Conservation (phyloP, 1,140 invertebrate genomes). For the Drosophila suzukii region DNA sequence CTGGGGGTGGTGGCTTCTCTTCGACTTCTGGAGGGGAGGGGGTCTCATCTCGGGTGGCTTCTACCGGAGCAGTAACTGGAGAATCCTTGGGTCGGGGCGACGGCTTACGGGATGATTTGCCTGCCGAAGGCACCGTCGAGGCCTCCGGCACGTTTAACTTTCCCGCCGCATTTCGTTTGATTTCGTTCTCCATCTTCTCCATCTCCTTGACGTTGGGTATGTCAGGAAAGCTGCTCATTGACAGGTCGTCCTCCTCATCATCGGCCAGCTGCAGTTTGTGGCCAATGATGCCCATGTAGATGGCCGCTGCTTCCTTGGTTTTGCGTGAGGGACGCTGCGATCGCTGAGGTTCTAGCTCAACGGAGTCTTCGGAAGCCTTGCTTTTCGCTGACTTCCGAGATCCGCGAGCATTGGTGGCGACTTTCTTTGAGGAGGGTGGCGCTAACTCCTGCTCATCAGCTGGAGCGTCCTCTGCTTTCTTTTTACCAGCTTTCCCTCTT, state of each 20-base stretch:
- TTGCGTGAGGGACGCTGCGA: conserved; percentile 87
- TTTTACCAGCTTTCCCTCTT: conserved; percentile 45
- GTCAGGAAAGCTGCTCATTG: conserved; percentile 88
- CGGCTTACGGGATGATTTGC: conserved; percentile 35
- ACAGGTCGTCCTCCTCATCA: conserved; percentile 87
- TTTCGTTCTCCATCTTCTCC: conserved; percentile 87
- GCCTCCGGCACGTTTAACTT: conserved; percentile 43
- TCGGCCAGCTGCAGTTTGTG: conserved; percentile 87
- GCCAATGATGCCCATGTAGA: conserved; percentile 91
- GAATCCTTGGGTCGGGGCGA: conserved; percentile 27
- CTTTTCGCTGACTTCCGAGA: conserved; percentile 49
- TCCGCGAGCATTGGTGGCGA: conserved; percentile 36
- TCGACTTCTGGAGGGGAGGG: conserved; percentile 19
- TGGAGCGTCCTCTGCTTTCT: conserved; percentile 44
- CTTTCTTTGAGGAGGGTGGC: conserved; percentile 60
- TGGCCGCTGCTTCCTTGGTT: conserved; percentile 90
- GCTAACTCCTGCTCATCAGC: conserved; percentile 45
- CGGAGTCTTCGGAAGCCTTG: conserved; percentile 35
- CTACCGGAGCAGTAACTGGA: conserved; percentile 7
- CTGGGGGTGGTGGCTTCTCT: conserved; percentile 44
- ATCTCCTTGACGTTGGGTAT: conserved; percentile 87
- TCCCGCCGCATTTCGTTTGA: conserved; percentile 85
- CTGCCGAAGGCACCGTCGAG: conserved; percentile 24
- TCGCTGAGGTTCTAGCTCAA: conserved; percentile 40
- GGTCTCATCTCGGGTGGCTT: conserved; percentile 5